A percentile compares a stretch with the other conserved stretches of the same genome.
phyloP scores from a whole-genome alignment of 2,797 vertebrate species.

The Helostoma temminkii region DNA sequence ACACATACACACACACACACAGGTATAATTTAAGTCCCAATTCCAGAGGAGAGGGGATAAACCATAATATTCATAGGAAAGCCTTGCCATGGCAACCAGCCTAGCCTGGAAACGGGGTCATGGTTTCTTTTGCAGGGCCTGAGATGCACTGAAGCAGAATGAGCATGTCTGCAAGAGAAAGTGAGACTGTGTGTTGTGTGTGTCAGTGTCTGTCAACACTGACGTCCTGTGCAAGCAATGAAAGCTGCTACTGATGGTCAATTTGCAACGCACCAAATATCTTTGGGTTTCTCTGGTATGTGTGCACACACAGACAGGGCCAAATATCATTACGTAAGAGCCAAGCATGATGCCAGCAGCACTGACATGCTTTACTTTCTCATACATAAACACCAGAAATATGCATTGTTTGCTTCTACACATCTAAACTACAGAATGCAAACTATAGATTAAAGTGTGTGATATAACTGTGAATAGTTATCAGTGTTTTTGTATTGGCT shows the following conservation, averaged over 20 bases:
- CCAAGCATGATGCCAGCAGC: slow-evolving; percentile 25
- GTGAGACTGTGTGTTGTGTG: slow-evolving; percentile 15
- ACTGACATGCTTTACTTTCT: slow-evolving; percentile 48
- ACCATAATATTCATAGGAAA: slow-evolving; percentile 73
- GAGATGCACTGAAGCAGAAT: slow-evolving; percentile 79
- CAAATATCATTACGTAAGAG: slow-evolving; percentile 33
- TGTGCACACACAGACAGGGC: slow-evolving; percentile 2
- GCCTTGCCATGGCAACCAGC: slow-evolving; percentile 71
- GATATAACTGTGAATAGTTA: no score
- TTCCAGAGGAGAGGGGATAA: slow-evolving; percentile 58
- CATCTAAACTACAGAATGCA: background rate
- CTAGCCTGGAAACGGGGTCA: slow-evolving; percentile 82
- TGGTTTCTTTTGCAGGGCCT: slow-evolving; percentile 63
- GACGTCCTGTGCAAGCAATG: slow-evolving; percentile 55
- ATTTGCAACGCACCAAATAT: slow-evolving; percentile 38
- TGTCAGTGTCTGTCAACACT: slow-evolving; percentile 51
- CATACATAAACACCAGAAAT: slow-evolving; percentile 8
- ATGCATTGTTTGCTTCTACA: background rate
- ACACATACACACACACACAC: slow-evolving; percentile 18
- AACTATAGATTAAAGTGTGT: background rate
- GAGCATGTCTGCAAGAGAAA: slow-evolving; percentile 58
- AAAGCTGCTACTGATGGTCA: slow-evolving; percentile 59
- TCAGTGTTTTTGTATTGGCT: no score
- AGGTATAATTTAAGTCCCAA: slow-evolving; percentile 53
- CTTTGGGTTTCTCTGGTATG: slow-evolving; percentile 30